Evolutionary conservation across 2,797 vertebrate species (phyloP), one percentile per base, ranked within the genome.

Genomic region (Peromyscus eremicus): DNA sequence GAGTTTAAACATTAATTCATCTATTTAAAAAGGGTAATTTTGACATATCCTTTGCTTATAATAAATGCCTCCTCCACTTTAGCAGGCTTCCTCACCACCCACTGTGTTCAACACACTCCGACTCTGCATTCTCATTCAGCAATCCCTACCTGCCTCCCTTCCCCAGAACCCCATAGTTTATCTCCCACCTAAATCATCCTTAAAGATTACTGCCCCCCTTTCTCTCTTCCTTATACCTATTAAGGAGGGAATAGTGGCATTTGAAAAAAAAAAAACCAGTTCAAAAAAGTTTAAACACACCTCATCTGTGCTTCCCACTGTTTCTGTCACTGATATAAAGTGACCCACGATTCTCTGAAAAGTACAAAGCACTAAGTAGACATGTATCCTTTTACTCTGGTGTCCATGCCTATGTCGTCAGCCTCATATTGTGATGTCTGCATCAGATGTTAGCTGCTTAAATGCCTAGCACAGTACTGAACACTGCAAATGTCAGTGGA

Each of bases 11-110:
- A 98, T 98, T 98, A 98, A 98, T 98, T 98, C 98, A 98, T 98
- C 98, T 98, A 98, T 97, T 97, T 98, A 97, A 98, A 98, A 98
- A 98, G 98, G 97, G 98, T 98, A 98, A 98, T 98, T 98, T 98
- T 98, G 98, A 98, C 97, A 98, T 98, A 98, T 98, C 95, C 92
- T 97, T 97, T 86, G 66, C 95, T 96, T 97, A 94, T 98, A 98
- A 98, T 98, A 98, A 98, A 98, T 98, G 97, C 97, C 98, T 98
- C 98, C 97, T 98, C 98, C 98, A 96, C 95, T 97, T 81, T 93
- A 95, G 73, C 97, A 98, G 95, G 87, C 97, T 97, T 98, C 94
- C 95, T 97, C 77, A 93, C 97, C 97, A 94, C 97, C 97, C 97
- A 98, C 98, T 97, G 94, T 71, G 90, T 92, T 96, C 76, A 82